A percentile compares a stretch with the other conserved stretches of the same genome.
phyloP scores from a whole-genome alignment of 2,888 invertebrate genomes.

The Glaucopsyche alexis region DNA sequence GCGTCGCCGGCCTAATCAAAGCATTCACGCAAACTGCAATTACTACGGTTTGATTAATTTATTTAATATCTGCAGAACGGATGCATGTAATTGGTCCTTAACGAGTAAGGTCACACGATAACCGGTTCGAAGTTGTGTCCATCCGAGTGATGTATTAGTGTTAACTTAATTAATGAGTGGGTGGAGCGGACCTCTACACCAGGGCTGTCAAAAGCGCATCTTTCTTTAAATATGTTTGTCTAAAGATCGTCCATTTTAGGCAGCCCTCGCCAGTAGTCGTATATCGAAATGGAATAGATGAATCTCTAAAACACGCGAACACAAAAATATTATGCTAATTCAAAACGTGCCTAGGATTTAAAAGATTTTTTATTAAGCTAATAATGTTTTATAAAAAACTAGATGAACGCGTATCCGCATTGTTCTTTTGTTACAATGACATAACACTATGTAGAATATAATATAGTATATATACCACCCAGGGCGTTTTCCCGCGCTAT shows the following conservation, averaged over 20 bases:
- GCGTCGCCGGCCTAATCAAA: background rate
- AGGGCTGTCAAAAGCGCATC: background rate
- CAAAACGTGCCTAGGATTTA: background rate
- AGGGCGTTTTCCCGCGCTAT: background rate
- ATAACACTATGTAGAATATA: background rate
- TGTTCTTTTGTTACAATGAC: constrained; percentile 7
- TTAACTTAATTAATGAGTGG: constrained; percentile 17
- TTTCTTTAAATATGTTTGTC: background rate
- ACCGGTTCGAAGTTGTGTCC: constrained; percentile 8
- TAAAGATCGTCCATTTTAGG: background rate
- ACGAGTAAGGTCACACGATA: constrained; percentile 15
- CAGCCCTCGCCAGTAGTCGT: background rate
- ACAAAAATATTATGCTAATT: constrained; percentile 4
- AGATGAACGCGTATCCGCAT: constrained; percentile 2
- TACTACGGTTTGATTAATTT: background rate
- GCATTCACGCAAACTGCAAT: background rate
- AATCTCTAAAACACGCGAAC: background rate
- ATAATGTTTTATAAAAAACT: constrained; percentile 3
- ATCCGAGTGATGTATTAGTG: constrained; percentile 16
- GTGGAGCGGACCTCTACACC: background rate
- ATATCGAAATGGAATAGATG: background rate
- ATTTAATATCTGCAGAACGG: constrained; percentile 10
- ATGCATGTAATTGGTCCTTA: constrained; percentile 5
- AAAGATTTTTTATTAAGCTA: background rate
- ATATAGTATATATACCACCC: background rate